Evolutionary conservation across 2,797 vertebrate species (phyloP).

Genomic region (Iguana delicatissima): DNA sequence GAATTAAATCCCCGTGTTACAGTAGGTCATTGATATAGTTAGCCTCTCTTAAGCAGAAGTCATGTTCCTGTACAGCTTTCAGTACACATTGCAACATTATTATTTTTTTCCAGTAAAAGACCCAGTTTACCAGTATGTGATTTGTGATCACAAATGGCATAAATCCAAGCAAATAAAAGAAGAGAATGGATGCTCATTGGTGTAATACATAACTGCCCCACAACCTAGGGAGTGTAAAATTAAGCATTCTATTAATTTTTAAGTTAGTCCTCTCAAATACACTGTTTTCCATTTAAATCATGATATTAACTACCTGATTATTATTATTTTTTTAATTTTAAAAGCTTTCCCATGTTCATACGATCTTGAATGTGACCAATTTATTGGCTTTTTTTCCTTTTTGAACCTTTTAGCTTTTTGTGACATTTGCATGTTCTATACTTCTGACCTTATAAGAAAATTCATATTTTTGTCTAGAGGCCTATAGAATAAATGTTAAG

Average conservation of each 20-base stretch:
- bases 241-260: background rate
- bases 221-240: background rate
- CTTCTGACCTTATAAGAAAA: constrained; percentile 73
- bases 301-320: background rate
- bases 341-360: background rate
- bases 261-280: background rate
- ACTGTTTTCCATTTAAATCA: background rate
- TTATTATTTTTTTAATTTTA: background rate
- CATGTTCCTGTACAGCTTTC: too few species aligned
- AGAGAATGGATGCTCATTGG: background rate
- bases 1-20: too few species aligned
- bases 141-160: background rate
- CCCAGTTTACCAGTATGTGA: background rate
- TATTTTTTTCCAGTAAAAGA: too few species aligned
- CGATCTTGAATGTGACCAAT: constrained; percentile 35
- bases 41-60: too few species aligned
- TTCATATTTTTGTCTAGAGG: constrained; percentile 74
- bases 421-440: constrained; percentile 75
- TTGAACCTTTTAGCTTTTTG: constrained; percentile 63
- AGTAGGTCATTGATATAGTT: too few species aligned
- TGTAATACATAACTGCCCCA: background rate
- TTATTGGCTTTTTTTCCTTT: constrained; percentile 18
- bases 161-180: background rate
- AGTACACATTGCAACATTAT: too few species aligned
- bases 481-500: constrained; percentile 81